Percentiles rank a stretch among this genome's conserved stretches.
Conservation (phyloP, 2,113 vertebrate species). For the Hyperopisus bebe region DNA sequence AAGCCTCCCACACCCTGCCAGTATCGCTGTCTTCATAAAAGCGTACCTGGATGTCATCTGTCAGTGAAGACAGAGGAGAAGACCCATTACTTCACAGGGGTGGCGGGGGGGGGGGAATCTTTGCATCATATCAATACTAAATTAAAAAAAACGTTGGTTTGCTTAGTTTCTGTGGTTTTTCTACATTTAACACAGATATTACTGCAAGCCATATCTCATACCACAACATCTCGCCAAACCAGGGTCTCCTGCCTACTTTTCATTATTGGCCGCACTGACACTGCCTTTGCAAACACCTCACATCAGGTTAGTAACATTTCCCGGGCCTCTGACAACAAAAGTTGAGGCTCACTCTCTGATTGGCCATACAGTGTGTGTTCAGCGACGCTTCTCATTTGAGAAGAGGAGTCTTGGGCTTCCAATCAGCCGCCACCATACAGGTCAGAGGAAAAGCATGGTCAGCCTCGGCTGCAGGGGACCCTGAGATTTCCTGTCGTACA, state of each 20-base stretch:
- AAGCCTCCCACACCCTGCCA: slow-evolving; percentile 84
- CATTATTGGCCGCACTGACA: background rate
- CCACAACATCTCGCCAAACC: background rate
- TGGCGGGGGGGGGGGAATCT: background rate
- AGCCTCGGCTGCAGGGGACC: background rate
- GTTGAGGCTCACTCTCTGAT: background rate
- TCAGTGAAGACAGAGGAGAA: background rate
- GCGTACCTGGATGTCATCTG: slow-evolving; percentile 96
- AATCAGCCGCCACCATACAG: background rate
- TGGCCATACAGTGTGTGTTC: background rate
- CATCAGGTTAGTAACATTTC: background rate
- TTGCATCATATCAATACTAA: background rate
- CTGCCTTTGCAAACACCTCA: background rate
- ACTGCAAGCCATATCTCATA: background rate
- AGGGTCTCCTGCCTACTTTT: background rate
- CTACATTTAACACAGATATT: background rate
- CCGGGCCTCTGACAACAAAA: background rate
- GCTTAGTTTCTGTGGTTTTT: background rate
- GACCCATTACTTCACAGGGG: background rate
- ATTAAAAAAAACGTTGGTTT: background rate
- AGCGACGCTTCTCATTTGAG: background rate
- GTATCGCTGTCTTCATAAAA: slow-evolving; percentile 93
- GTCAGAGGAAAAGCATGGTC: background rate
- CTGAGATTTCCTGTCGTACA: background rate
- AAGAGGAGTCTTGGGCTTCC: background rate